Percentiles rank a stretch among this genome's conserved stretches.
Conservation (phyloP, 92 coral and sea anemone species). For the Siderastrea siderea region DNA sequence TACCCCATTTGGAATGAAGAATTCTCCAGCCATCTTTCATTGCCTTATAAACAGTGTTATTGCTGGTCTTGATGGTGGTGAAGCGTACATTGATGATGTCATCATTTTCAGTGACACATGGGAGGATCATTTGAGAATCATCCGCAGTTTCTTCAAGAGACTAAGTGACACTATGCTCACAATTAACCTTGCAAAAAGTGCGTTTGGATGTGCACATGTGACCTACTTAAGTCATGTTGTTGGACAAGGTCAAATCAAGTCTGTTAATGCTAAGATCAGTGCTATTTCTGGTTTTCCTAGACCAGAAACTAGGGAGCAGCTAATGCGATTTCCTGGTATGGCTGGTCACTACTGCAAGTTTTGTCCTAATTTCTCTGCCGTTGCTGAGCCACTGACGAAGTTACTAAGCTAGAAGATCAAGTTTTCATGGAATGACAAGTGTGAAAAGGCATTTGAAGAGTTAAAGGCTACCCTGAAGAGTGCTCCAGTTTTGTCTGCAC, state of each 20-base stretch:
- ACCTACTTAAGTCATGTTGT: conserved; percentile 60
- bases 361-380: conserved; percentile 42
- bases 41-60: too few species aligned
- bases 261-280: too few species aligned
- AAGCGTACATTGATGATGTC: conserved; percentile 70
- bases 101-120: conserved; percentile 57
- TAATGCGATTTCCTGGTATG: conserved; percentile 45
- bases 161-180: conserved; percentile 39
- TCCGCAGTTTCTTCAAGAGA: conserved; percentile 32
- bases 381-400: too few species aligned
- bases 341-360: conserved; percentile 48
- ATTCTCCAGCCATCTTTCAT: conserved; percentile 62
- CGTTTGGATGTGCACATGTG: conserved; percentile 37
- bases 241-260: too few species aligned
- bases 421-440: too few species aligned
- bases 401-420: too few species aligned
- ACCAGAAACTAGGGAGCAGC: conserved; percentile 59
- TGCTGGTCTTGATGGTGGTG: conserved; percentile 50
- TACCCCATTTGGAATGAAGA: conserved; percentile 66
- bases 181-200: conserved; percentile 37
- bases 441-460: too few species aligned
- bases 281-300: conserved; percentile 39
- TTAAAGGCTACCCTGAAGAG: too few species aligned
- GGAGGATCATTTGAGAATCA: conserved; percentile 57
- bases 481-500: too few species aligned